phyloP scores from a whole-genome alignment of 1,140 invertebrate species.

The Popillia japonica region DNA sequence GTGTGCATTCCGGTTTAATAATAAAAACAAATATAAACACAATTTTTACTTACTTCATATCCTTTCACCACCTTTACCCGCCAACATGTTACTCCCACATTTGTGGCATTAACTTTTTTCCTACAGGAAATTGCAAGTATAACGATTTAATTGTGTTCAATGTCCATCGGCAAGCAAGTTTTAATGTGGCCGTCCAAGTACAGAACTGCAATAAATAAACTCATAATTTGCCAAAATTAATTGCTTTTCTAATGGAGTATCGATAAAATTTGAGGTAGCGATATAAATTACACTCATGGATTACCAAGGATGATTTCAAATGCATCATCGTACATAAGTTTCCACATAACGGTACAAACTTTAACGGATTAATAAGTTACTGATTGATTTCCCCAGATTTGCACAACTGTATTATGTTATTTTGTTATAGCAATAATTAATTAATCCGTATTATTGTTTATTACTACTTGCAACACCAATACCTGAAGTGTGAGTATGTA shows the following conservation, averaged over 20 bases:
- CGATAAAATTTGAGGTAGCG: neutral
- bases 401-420: neutral
- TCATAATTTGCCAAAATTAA: neutral
- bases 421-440: too few species aligned
- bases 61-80: neutral
- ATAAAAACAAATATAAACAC: constrained; percentile 13
- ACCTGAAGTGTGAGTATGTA: too few species aligned
- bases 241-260: neutral
- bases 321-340: neutral
- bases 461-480: too few species aligned
- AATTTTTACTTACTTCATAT: neutral
- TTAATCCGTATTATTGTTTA: too few species aligned
- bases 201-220: neutral
- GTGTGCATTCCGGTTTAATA: neutral
- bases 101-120: neutral
- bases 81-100: neutral
- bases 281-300: neutral
- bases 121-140: neutral
- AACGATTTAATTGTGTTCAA: neutral
- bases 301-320: neutral
- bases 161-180: neutral
- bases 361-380: neutral
- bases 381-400: neutral
- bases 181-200: neutral
- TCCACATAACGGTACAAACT: neutral